Conservation (phyloP, 2,113 vertebrate species). For the Labrus mixtus region DNA sequence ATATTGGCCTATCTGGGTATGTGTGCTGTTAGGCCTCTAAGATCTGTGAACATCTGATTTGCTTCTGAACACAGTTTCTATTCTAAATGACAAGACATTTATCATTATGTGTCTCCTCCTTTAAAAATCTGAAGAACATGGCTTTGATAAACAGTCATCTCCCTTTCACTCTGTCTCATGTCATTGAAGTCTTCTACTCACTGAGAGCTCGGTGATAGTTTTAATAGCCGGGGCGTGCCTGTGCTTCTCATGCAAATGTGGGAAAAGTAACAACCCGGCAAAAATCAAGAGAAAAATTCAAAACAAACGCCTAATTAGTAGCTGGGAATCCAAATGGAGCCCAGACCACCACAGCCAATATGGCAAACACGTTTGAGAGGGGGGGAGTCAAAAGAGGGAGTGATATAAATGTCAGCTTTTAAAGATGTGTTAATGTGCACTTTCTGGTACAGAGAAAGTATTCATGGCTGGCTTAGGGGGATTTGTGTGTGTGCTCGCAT, state of each 20-base stretch:
- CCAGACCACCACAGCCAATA: constrained; percentile 55
- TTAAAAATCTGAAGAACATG: constrained; percentile 24
- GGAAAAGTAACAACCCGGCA: constrained; percentile 57
- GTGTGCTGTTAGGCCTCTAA: constrained; percentile 10
- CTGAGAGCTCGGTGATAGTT: constrained; percentile 50
- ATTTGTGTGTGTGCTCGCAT: constrained; percentile 13
- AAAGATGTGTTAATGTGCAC: constrained; percentile 72
- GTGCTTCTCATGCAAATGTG: constrained; percentile 74
- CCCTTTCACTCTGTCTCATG: constrained; percentile 32
- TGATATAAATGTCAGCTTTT: constrained; percentile 66
- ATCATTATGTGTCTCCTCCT: constrained; percentile 25
- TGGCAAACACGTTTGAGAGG: constrained; percentile 55
- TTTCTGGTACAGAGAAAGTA: constrained; percentile 53
- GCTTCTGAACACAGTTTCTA: constrained; percentile 2
- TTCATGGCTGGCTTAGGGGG: constrained; percentile 34
- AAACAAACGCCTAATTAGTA: constrained; percentile 80
- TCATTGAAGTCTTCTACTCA: constrained; percentile 41
- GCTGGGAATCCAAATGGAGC: constrained; percentile 67
- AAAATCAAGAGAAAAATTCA: constrained; percentile 67
- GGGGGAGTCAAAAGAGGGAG: constrained; percentile 28
- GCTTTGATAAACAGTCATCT: constrained; percentile 45
- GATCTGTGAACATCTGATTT: constrained; percentile 4
- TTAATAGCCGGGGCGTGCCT: constrained; percentile 63
- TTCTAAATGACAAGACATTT: constrained; percentile 34
- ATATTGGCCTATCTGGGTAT: not conserved